These are phyloP conservation scores for Hiodon alosoides DNA, from an alignment of 2,113 vertebrate species.

Conservation along the genomic window DNA sequence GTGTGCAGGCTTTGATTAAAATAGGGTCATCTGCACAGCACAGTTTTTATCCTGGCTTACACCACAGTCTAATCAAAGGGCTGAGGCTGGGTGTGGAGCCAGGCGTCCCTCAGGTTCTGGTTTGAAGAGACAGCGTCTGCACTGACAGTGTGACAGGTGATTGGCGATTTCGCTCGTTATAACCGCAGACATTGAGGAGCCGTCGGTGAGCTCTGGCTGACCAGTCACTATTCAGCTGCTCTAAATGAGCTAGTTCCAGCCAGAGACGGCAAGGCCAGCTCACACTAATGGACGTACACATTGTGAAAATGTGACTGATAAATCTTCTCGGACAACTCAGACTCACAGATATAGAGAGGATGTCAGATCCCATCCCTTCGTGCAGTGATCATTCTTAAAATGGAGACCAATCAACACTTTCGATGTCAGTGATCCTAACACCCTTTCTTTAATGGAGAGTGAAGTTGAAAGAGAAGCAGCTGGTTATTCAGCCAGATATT, in stretches of 20 bases:
- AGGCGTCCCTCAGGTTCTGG: not conserved
- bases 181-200: not conserved
- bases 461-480: not conserved
- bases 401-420: slow-evolving; percentile 18
- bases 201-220: not conserved
- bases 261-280: too few species aligned
- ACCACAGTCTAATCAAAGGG: not conserved
- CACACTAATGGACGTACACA: too few species aligned
- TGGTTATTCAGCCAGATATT: too few species aligned
- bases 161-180: not conserved
- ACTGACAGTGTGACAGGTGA: not conserved
- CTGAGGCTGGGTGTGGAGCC: not conserved
- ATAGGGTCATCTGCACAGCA: not conserved
- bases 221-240: not conserved
- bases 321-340: slow-evolving; percentile 26
- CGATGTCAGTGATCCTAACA: slow-evolving; percentile 22
- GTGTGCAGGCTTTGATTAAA: slow-evolving; percentile 3
- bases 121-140: not conserved
- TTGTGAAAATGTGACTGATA: not conserved
- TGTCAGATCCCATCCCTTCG: slow-evolving; percentile 25
- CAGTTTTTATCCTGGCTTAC: not conserved
- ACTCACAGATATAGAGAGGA: slow-evolving; percentile 15
- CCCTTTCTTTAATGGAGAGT: not conserved
- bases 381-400: slow-evolving; percentile 34
- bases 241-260: not conserved